Percentiles rank a stretch among this genome's conserved stretches.
Evolutionary conservation across 2,113 vertebrate genomes (phyloP).

Genomic region (Pavo muticus): DNA sequence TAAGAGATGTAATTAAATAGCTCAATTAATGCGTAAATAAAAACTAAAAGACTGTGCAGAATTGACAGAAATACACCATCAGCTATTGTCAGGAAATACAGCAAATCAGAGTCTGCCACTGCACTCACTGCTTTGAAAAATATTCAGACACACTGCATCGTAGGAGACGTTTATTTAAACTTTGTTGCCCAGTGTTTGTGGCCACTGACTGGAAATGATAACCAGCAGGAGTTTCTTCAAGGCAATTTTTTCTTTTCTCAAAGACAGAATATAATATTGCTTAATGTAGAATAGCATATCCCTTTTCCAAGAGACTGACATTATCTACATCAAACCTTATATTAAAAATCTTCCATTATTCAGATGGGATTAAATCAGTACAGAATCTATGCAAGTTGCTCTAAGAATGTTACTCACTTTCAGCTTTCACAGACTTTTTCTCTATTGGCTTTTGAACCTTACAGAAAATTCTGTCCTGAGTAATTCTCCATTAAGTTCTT

Average conservation of each 20-base stretch:
- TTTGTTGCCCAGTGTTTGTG: background rate
- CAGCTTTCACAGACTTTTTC: background rate
- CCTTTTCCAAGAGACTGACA: background rate
- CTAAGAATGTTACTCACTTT: background rate
- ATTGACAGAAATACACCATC: background rate
- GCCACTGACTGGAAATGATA: background rate
- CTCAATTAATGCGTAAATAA: background rate
- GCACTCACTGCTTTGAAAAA: background rate
- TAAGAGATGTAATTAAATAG: background rate
- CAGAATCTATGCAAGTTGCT: background rate
- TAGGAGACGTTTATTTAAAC: background rate
- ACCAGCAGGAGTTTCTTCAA: background rate
- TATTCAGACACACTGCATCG: background rate
- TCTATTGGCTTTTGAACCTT: background rate
- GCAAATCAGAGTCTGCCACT: background rate
- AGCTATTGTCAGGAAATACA: background rate
- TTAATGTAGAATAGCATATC: background rate
- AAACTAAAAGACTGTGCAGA: background rate
- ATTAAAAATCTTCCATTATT: background rate
- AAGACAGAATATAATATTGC: background rate
- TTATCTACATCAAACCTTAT: background rate
- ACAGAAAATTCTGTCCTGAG: background rate
- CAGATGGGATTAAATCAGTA: background rate
- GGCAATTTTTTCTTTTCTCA: background rate
- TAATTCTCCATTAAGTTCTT: background rate